Evolutionary conservation across 2,888 invertebrate species (phyloP).

Genomic region (Drosophila gaucha): DNA sequence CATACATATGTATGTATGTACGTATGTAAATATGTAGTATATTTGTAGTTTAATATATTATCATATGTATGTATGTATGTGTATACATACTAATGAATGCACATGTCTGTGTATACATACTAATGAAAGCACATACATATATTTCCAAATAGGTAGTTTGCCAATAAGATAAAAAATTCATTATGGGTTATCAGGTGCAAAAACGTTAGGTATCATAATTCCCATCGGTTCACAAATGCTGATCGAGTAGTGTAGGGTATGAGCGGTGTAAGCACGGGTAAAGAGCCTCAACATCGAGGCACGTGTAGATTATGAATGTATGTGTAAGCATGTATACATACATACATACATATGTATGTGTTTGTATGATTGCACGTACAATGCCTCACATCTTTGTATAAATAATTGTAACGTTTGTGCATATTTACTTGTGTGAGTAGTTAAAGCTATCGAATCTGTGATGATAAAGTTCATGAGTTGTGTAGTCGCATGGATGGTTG

Average conservation of each 20-base stretch:
- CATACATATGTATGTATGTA: background rate
- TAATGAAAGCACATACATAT: too few species aligned
- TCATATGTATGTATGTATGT: background rate
- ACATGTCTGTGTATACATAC: background rate
- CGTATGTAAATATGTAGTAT: too few species aligned
- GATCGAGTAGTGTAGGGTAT: constrained; percentile 8
- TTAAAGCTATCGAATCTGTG: background rate
- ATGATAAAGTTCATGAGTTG: too few species aligned
- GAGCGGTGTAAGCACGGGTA: background rate
- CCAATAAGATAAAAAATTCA: too few species aligned
- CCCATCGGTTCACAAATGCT: background rate
- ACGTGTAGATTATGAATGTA: constrained; percentile 22
- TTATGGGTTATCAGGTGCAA: background rate
- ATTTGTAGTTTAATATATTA: too few species aligned
- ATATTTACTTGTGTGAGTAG: background rate
- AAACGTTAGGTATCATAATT: background rate
- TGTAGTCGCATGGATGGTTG: background rate
- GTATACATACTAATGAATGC: background rate
- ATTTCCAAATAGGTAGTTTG: too few species aligned
- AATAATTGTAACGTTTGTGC: background rate
- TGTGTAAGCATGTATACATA: too few species aligned
- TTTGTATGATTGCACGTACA: background rate
- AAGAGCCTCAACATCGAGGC: constrained; percentile 9
- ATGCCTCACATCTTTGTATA: background rate
- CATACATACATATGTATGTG: too few species aligned